Base-by-base conservation (phyloP, 2,888 invertebrate species). In the Mechanitis mazaeus region DNA sequence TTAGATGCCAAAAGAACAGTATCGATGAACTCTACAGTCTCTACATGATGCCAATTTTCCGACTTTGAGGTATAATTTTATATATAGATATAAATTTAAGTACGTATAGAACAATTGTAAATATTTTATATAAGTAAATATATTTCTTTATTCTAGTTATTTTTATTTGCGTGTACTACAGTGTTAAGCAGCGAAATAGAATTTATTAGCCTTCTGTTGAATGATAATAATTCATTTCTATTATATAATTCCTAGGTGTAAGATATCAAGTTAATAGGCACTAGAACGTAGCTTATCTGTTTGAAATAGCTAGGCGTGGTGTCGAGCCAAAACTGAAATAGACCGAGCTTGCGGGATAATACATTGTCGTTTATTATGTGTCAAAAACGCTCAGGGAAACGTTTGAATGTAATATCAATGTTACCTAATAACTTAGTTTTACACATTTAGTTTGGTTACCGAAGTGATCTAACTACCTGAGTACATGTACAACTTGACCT, bases 321-420 rank as follows among this genome's bases (percentile, higher is more conserved):
- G 75, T 73, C 71, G 74, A 76, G 84, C 87, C 85, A 87, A 84
- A 74, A 81, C 84, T 69, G 75, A 87, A 87, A 87, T 87, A 87
- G 86, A 79, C 68, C 67, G 78, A 79, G 82, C 84, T 79, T 79
- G 80, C 74, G 79, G 78, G 78, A 80, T 80, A 72, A 73, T 72
- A 68, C 31, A 71, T 70, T 65, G 66, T 67, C 64, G 61, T 62
- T 53, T 65, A 60, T 64, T 64, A 66, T 55, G 59, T 55, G 64
- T 59, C 55, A 28, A 54, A 53, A 42, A 45, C 59, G 38, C 53
- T 59, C 65, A 66, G 65, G 65, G 61, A 61, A 61, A 33, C 46
- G 33, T 33, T 33, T 9, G 11, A 50, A 31, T 11, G 7, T 50
- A 50, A 31, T 31, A 7, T 42, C 9, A 9, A 42, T 9, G 11